Base-by-base conservation (phyloP, 2,888 invertebrate species). In the Stictocephala bisonia region DNA sequence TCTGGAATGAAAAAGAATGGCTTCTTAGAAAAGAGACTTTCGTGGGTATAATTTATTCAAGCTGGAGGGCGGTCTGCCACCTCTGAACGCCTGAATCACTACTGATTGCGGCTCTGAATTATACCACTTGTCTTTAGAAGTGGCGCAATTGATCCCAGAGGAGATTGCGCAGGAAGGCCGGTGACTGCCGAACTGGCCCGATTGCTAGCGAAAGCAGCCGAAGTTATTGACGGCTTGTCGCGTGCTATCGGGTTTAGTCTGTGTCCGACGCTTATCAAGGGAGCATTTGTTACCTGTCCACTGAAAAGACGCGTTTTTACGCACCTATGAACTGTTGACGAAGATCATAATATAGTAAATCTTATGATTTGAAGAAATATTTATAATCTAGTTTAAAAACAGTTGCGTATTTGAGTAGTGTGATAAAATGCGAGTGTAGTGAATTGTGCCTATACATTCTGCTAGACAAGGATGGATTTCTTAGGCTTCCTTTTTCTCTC, bases 71-170 rank as follows among this genome's bases (percentile, higher is more conserved):
- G 13, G 58, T 29, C n/a, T 44, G 44, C 64, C 64, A 60, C 64
- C 44, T 41, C 64, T 15, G 15, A 40, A 44, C 64, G 64, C 7
- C 27, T 64, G 64, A 64, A 64, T 64, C 64, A 64, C 64, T 15
- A 44, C 64, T 64, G 64, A 64, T 64, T 64, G 64, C 27, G 64
- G 9, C 15, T 41, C 44, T 44, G 64, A 64, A 64, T 64, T 64
- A 64, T 64, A 22, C 64, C 64, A 64, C 64, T 64, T 64, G 64
- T 64, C 64, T 64, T 44, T 64, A 64, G 64, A 44, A 64, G 64
- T 64, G 64, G 64, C 64, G 64, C 64, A 64, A 64, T 64, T 64
- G 64, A 64, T 64, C 64, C 64, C 64, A 3, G 64, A 3, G 64
- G 44, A 64, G 64, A 64, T 64, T 64, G 64, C 64, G 64, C 64